Percentiles rank a stretch among this genome's conserved stretches.
Evolutionary conservation across 2,113 vertebrate species (phyloP).

Genomic region (Rhinopomastus cyanomelas): DNA sequence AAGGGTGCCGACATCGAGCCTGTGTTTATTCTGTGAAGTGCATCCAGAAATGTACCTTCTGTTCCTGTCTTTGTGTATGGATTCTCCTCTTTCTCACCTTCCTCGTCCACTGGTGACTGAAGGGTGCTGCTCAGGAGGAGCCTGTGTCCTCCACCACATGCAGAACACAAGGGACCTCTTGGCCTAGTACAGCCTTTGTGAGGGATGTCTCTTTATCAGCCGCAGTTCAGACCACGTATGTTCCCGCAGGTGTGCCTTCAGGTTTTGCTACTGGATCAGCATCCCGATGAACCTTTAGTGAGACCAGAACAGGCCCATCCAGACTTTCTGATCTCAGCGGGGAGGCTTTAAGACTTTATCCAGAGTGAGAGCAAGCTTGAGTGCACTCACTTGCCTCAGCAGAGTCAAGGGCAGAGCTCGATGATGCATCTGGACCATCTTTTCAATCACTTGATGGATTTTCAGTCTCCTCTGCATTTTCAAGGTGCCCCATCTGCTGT

Average conservation of each 20-base stretch:
- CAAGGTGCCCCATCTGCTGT: background rate
- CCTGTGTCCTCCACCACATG: accelerated
- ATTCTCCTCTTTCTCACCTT: background rate
- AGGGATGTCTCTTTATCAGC: background rate
- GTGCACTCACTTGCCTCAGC: background rate
- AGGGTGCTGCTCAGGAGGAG: background rate
- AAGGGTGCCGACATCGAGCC: background rate
- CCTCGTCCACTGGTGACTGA: background rate
- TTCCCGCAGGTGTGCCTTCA: background rate
- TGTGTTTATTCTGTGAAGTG: background rate
- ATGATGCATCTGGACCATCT: background rate
- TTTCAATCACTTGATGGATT: background rate
- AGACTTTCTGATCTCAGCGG: conserved; percentile 40
- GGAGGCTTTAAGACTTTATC: background rate
- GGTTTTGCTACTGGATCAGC: background rate
- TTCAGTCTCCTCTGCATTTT: background rate
- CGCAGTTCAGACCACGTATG: background rate
- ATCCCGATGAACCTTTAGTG: background rate
- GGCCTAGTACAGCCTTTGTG: background rate
- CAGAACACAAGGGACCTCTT: background rate
- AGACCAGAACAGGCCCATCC: conserved; percentile 21
- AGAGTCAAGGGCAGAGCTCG: background rate
- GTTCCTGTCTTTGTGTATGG: accelerated
- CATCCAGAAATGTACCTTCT: background rate
- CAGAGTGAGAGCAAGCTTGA: background rate